phyloP scores from a whole-genome alignment of 2,888 invertebrate species.

The Chloroclystis v-ata region DNA sequence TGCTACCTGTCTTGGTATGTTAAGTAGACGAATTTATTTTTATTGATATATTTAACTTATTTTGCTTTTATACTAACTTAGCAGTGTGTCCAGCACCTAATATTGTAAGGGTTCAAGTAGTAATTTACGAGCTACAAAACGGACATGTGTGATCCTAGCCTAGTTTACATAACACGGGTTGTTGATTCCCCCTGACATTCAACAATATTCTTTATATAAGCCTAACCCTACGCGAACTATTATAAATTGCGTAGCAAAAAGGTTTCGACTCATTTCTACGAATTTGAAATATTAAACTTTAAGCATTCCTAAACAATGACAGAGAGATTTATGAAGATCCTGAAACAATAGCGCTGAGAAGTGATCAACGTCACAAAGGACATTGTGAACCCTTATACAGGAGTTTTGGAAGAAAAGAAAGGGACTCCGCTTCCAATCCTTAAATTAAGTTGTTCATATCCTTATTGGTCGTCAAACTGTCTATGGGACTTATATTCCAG shows the following conservation, averaged over 20 bases:
- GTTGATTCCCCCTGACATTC: background rate
- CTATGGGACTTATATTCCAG: too few species aligned
- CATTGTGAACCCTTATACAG: constrained; percentile 38
- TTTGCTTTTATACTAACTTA: too few species aligned
- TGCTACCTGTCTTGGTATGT: too few species aligned
- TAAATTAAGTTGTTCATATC: too few species aligned
- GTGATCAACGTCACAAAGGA: constrained; percentile 51
- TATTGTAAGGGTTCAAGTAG: too few species aligned
- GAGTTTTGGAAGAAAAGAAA: background rate
- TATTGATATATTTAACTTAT: too few species aligned
- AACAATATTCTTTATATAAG: background rate
- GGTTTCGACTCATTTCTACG: too few species aligned
- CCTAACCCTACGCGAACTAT: background rate
- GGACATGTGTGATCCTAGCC: background rate
- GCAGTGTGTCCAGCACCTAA: too few species aligned
- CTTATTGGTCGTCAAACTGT: too few species aligned
- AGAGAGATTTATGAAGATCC: constrained; percentile 15
- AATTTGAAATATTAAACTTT: background rate
- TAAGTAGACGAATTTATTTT: too few species aligned
- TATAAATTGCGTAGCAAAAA: background rate
- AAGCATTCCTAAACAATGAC: background rate
- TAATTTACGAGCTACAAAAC: background rate
- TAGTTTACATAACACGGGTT: constrained; percentile 1
- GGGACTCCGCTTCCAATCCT: background rate
- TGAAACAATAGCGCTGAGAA: constrained; percentile 33